These are phyloP conservation scores for Panzeria rudis DNA, from an alignment of 2,888 invertebrate genomes.

Conservation along the genomic window DNA sequence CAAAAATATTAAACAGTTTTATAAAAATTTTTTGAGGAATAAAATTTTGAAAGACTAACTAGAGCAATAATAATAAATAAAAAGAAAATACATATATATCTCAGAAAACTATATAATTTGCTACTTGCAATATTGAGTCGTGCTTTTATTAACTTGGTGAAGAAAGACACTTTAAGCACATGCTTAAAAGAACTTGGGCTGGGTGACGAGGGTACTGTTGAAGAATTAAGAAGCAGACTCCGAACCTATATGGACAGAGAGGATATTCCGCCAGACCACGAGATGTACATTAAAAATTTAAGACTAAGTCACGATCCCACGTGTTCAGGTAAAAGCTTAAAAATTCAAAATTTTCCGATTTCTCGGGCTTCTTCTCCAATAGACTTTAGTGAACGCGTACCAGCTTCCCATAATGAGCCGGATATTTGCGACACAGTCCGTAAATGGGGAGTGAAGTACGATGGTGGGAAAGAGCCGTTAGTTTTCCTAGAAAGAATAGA, in stretches of 20 bases:
- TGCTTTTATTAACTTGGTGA: conserved; percentile 8
- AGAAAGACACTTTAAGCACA: conserved; percentile 12
- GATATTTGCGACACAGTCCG: conserved; percentile 2
- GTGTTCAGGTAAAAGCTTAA: not conserved
- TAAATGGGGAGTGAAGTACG: conserved; percentile 2
- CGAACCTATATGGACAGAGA: not conserved
- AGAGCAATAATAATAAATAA: too few relatives aligned
- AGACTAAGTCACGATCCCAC: too few relatives aligned
- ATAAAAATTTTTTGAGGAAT: too few relatives aligned
- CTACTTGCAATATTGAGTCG: not conserved
- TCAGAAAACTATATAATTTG: not conserved
- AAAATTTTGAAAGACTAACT: too few relatives aligned
- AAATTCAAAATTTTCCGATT: not conserved
- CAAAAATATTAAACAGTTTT: too few relatives aligned
- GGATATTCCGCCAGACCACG: not conserved
- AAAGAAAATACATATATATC: too few relatives aligned
- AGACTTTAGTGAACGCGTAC: not conserved
- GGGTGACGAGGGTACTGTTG: not conserved
- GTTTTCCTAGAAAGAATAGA: conserved; percentile 3
- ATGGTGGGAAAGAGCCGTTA: not conserved
- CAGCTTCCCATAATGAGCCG: not conserved
- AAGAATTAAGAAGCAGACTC: not conserved
- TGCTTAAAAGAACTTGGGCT: too few relatives aligned
- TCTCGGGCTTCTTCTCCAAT: not conserved
- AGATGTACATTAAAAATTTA: conserved; percentile 10